Evolutionary conservation across 1,140 invertebrate species (phyloP).

Genomic region (Panagrolaimus sp.): DNA sequence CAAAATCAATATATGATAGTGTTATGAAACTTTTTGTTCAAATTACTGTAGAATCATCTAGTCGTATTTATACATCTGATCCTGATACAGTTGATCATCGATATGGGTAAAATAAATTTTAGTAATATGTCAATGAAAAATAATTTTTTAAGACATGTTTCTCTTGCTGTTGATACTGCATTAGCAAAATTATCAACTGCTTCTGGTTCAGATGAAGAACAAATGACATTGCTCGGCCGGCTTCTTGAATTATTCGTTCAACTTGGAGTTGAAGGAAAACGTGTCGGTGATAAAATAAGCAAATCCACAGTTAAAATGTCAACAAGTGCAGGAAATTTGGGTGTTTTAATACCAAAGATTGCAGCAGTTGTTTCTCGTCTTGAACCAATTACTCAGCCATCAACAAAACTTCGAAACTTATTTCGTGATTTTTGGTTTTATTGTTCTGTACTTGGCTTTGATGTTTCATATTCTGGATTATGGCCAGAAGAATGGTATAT

Average conservation of each 20-base stretch:
- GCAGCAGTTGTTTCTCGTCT: conserved; percentile 70
- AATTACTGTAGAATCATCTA: conserved; percentile 85
- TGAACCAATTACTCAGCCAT: conserved; percentile 79
- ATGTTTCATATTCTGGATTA: conserved; percentile 75
- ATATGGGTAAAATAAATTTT: conserved; percentile 53
- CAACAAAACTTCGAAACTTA: conserved; percentile 84
- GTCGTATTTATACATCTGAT: conserved; percentile 74
- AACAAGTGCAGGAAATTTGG: conserved; percentile 88
- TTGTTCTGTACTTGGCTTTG: conserved; percentile 96
- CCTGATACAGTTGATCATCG: conserved; percentile 64
- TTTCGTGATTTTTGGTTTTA: conserved; percentile 99
- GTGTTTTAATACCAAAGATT: conserved; percentile 73
- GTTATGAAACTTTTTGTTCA: conserved; percentile 96
- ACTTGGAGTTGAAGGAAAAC: conserved; percentile 87
- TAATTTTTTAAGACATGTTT: conserved; percentile 69
- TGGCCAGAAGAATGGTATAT: conserved; percentile 95
- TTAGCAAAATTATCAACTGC: conserved; percentile 87
- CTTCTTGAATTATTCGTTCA: conserved; percentile 93
- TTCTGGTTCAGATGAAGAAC: conserved; percentile 77
- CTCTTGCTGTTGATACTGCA: conserved; percentile 85
- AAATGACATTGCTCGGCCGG: conserved; percentile 75
- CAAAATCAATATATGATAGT: conserved; percentile 74
- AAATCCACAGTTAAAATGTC: conserved; percentile 64
- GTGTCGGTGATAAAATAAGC: conserved; percentile 61
- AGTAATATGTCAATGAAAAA: conserved; percentile 21